phyloP scores from a whole-genome alignment of 2,888 invertebrate species.

The Hirtodrosophila confusa region DNA sequence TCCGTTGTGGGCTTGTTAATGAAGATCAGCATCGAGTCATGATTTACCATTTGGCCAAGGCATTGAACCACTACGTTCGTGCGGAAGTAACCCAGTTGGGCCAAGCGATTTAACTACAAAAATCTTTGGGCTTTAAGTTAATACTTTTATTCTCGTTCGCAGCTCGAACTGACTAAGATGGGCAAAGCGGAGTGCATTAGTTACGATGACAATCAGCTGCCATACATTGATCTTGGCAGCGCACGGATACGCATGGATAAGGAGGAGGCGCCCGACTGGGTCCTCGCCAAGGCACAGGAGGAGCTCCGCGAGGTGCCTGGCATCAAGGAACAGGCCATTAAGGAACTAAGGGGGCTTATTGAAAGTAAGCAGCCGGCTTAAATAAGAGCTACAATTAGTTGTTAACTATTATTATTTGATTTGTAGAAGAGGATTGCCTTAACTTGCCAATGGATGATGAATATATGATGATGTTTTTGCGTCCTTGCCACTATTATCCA shows the following conservation, averaged over 20 bases:
- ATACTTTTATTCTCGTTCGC: conserved; percentile 61
- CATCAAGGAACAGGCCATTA: conserved; percentile 86
- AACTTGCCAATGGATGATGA: conserved; percentile 89
- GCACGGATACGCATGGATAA: conserved; percentile 87
- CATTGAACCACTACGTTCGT: conserved; percentile 61
- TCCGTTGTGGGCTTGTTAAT: conserved; percentile 56
- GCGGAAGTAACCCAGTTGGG: conserved; percentile 71
- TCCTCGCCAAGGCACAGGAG: conserved; percentile 87
- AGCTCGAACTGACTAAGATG: conserved; percentile 66
- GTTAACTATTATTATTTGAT: neutral
- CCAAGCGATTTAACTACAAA: conserved; percentile 50
- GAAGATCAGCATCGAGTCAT: conserved; percentile 72
- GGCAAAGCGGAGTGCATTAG: conserved; percentile 82
- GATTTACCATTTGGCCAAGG: conserved; percentile 59
- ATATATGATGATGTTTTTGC: conserved; percentile 90
- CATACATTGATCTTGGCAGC: conserved; percentile 87
- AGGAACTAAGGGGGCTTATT: conserved; percentile 85
- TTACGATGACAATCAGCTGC: conserved; percentile 86
- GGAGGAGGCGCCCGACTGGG: conserved; percentile 86
- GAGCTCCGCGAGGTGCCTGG: conserved; percentile 91
- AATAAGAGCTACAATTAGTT: neutral
- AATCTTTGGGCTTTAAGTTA: conserved; percentile 29
- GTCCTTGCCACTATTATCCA: conserved; percentile 94
- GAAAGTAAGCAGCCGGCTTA: conserved; percentile 83
- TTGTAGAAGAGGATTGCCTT: conserved; percentile 87